A percentile compares a stretch with the other conserved stretches of the same genome.
These are phyloP conservation scores for Merops nubicus DNA, from an alignment of 2,113 vertebrate genomes.

Conservation along the genomic window DNA sequence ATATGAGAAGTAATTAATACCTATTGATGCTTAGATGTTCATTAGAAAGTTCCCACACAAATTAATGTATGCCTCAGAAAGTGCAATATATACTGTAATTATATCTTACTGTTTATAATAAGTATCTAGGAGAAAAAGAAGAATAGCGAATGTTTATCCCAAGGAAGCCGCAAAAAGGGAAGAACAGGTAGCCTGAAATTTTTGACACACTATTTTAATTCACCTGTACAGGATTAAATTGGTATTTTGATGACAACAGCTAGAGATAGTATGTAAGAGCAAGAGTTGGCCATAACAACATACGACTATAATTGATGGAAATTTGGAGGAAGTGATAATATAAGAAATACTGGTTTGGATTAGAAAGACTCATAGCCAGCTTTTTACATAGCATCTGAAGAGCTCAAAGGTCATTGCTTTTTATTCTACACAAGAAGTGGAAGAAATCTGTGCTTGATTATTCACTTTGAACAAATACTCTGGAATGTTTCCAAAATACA, in stretches of 20 bases:
- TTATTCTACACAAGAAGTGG: background rate
- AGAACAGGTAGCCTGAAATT: background rate
- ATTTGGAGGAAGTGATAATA: background rate
- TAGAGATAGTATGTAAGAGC: background rate
- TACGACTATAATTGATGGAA: background rate
- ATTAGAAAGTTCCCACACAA: background rate
- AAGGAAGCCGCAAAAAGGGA: background rate
- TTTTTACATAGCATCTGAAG: background rate
- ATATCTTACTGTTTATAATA: background rate
- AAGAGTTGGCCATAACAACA: background rate
- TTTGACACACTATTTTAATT: background rate
- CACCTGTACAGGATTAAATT: background rate
- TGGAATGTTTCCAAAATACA: background rate
- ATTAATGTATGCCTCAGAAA: background rate
- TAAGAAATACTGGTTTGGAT: background rate
- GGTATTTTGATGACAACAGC: background rate
- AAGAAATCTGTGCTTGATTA: constrained; percentile 11
- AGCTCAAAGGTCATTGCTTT: background rate
- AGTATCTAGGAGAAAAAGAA: background rate
- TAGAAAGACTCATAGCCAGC: background rate
- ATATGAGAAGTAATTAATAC: background rate
- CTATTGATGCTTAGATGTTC: background rate
- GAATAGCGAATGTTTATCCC: background rate
- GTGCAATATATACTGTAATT: background rate
- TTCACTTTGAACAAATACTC: background rate